phyloP scores from a whole-genome alignment of 1,140 invertebrate species.

The Eumeta japonica region DNA sequence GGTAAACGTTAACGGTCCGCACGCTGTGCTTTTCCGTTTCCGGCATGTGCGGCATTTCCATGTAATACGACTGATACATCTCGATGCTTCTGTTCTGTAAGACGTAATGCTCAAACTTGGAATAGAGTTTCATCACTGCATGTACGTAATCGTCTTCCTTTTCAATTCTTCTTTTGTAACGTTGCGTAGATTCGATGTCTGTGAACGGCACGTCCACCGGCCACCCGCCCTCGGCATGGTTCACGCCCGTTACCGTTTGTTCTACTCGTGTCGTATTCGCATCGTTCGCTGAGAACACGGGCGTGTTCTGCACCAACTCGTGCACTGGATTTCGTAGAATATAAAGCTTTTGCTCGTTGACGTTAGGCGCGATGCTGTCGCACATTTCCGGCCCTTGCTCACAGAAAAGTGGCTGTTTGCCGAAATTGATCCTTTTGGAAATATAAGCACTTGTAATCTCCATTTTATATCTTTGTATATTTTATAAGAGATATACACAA shows the following conservation, averaged over 20 bases:
- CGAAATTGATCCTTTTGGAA: constrained; percentile 69
- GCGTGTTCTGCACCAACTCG: constrained; percentile 63
- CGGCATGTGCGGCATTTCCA: constrained; percentile 61
- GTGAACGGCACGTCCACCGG: constrained; percentile 88
- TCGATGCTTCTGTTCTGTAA: constrained; percentile 90
- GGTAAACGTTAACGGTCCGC: constrained; percentile 72
- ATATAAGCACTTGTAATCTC: constrained; percentile 62
- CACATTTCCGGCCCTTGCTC: constrained; percentile 73
- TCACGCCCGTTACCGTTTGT: constrained; percentile 74
- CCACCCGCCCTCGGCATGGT: constrained; percentile 94
- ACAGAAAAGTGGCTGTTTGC: constrained; percentile 68
- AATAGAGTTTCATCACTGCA: constrained; percentile 69
- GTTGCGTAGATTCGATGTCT: constrained; percentile 83
- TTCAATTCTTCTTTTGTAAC: constrained; percentile 91
- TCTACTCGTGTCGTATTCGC: constrained; percentile 70
- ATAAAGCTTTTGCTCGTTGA: constrained; percentile 63
- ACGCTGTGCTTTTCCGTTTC: constrained; percentile 66
- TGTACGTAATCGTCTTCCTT: constrained; percentile 91
- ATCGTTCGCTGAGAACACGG: constrained; percentile 60
- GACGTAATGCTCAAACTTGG: constrained; percentile 76
- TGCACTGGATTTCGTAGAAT: constrained; percentile 72
- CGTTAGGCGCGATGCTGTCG: constrained; percentile 70
- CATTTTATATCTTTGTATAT: too few species aligned
- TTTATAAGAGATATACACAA: too few species aligned
- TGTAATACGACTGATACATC: constrained; percentile 88